A percentile compares a stretch with the other conserved stretches of the same genome.
phyloP scores from a whole-genome alignment of 1,140 invertebrate species.

The Leucophenga varia region DNA sequence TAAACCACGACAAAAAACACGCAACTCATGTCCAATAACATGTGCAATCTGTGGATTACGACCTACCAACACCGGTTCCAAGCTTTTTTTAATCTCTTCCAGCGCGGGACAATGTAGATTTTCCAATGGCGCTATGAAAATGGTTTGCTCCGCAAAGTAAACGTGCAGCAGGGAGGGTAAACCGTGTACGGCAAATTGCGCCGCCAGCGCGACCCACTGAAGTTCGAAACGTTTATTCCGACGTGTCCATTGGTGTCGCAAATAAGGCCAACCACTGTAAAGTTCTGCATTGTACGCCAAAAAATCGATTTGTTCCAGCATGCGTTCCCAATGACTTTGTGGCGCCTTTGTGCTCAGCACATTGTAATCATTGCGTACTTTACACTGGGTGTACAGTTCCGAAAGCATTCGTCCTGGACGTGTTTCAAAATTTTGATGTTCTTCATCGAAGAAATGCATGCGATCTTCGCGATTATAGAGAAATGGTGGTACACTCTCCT shows the following conservation, averaged over 20 bases:
- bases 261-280: constrained; percentile 32
- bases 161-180: constrained; percentile 35
- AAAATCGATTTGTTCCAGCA: constrained; percentile 32
- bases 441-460: constrained; percentile 35
- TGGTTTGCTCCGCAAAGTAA: constrained; percentile 39
- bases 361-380: constrained; percentile 1
- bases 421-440: constrained; percentile 29
- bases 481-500: constrained; percentile 26
- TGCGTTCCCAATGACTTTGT: constrained; percentile 14
- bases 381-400: constrained; percentile 33
- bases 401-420: constrained; percentile 24
- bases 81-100: constrained; percentile 14
- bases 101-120: constrained; percentile 26
- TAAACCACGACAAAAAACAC: constrained; percentile 33
- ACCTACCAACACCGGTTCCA: constrained; percentile 8
- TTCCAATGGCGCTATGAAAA: constrained; percentile 34
- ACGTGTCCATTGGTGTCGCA: constrained; percentile 34
- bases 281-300: constrained; percentile 14
- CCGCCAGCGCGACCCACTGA: constrained; percentile 36
- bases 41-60: constrained; percentile 27
- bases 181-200: constrained; percentile 39
- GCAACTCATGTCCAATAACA: constrained; percentile 34
- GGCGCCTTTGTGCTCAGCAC: background rate
- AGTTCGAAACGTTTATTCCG: constrained; percentile 18
- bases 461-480: constrained; percentile 44